Conservation (phyloP, 92 coral and sea anemone genomes). For the Actinernus sp. region DNA sequence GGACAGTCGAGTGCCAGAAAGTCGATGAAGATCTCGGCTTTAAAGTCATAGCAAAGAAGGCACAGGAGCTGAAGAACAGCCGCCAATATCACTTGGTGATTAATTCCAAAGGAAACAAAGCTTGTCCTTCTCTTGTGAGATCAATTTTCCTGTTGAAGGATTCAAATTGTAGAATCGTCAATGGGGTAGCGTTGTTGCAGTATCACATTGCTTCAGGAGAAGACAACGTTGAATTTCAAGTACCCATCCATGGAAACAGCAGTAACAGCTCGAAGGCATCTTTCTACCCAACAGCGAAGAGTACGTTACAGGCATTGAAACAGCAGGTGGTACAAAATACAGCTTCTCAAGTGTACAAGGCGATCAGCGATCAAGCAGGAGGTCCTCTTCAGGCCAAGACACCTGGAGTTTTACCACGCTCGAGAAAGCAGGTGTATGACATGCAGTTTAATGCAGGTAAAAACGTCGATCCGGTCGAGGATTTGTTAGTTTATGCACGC, state of each 20-base stretch:
- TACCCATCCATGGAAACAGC: slow-evolving; percentile 52
- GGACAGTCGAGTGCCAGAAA: slow-evolving; percentile 60
- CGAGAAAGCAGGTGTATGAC: slow-evolving; percentile 39
- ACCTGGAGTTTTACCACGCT: slow-evolving; percentile 25
- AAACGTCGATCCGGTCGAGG: slow-evolving; percentile 58
- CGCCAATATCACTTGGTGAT: slow-evolving; percentile 56
- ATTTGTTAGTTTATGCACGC: slow-evolving; percentile 27
- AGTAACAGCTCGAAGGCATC: slow-evolving; percentile 24
- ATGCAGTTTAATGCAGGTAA: slow-evolving; percentile 11
- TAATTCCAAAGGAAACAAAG: slow-evolving; percentile 63
- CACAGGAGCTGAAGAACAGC: not conserved
- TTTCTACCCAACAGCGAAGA: slow-evolving; percentile 50
- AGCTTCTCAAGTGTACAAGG: slow-evolving; percentile 19
- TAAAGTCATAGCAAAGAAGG: slow-evolving; percentile 32
- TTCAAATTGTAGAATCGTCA: slow-evolving; percentile 26
- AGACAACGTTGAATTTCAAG: slow-evolving; percentile 40
- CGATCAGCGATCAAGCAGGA: slow-evolving; percentile 32
- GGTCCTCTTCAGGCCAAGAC: slow-evolving; percentile 20
- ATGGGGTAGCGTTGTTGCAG: slow-evolving; percentile 45
- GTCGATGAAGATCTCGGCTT: slow-evolving; percentile 1
- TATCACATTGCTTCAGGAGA: slow-evolving; percentile 32
- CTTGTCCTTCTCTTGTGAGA: slow-evolving; percentile 42
- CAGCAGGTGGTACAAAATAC: not conserved
- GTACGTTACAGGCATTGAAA: slow-evolving; percentile 16
- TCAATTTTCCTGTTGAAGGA: slow-evolving; percentile 49